Base-by-base conservation (phyloP, 1,140 invertebrate genomes). In the Drosophila micromelanica region DNA sequence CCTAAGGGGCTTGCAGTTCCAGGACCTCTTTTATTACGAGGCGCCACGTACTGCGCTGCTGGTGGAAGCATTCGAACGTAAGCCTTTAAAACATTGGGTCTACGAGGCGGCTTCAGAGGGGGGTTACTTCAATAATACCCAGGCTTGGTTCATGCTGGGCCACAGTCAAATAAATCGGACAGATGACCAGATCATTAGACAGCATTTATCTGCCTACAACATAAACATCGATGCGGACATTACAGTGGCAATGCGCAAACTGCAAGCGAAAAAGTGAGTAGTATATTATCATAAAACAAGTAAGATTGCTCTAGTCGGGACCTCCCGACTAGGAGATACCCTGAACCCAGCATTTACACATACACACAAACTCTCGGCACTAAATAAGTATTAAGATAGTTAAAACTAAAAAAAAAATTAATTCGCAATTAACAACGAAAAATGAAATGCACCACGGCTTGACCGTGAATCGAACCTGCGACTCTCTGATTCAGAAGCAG, bases 221-320 rank as follows among this genome's bases (percentile, higher is more conserved):
- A 90, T 90, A 30, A 69, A 54, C 45, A 77, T 90, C 30, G 76
- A 90, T 69, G 86, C 86, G 11, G 86, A 90, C 32, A 77, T 90
- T 59, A 90, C 86, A 3, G 75, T 90, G 43, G 86, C 70, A 8
- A 73, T 73, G 32, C 43, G 64, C 15, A 40, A 8, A 11, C 11
- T n/a, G 11, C 1, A 40, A 32, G 59, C 40, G 51, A 71, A 48
- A 67, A 45, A 71, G 64, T 43, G 8, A 27, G 54, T 60, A 11
- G 7, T 23, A 40, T 30, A 7, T 6, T 7, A 30, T 30, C n/a
- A 27, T 6, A 27, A 5, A 23, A 23, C 27, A 48, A n/a, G n/a
- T n/a, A n/a, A n/a, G n/a, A n/a, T n/a, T n/a, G n/a, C n/a, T n/a
- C n/a, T n/a, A n/a, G n/a, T n/a, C n/a, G n/a, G n/a, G n/a, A n/a